phyloP scores from a whole-genome alignment of 2,113 vertebrate species.

The Silurus meridionalis region DNA sequence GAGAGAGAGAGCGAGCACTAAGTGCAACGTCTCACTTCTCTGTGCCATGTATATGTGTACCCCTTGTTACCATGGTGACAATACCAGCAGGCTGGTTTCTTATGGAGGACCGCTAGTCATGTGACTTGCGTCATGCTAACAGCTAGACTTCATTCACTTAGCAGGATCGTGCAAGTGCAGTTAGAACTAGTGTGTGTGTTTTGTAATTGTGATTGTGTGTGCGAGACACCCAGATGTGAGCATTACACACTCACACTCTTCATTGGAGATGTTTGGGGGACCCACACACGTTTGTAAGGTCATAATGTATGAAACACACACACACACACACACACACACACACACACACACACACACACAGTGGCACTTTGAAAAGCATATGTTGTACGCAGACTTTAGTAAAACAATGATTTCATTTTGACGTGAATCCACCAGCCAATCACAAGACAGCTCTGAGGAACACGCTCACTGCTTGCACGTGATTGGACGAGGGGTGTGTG shows the following conservation, averaged over 20 bases:
- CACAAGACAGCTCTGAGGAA: neutral
- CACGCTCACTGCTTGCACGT: neutral
- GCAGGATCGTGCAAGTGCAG: too few relatives aligned
- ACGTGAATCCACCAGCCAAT: neutral
- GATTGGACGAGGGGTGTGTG: conserved; percentile 27
- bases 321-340: neutral
- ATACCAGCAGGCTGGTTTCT: conserved; percentile 39
- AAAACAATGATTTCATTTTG: neutral
- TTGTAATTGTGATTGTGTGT: neutral
- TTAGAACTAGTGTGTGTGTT: neutral
- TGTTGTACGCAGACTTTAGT: neutral
- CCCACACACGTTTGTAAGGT: neutral
- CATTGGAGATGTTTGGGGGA: neutral
- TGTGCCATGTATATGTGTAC: conserved; percentile 4
- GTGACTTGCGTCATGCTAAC: neutral
- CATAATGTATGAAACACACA: neutral
- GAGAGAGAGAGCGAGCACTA: neutral
- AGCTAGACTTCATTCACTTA: neutral
- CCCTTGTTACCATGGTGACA: conserved; percentile 9
- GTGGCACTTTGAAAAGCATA: conserved; percentile 27
- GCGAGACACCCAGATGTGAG: neutral
- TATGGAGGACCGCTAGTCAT: neutral
- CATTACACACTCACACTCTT: neutral
- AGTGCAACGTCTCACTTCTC: conserved; percentile 12
- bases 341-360: conserved; percentile 21